Percentiles rank a stretch among this genome's conserved stretches.
phyloP scores from a whole-genome alignment of 2,797 vertebrate species.

The Chrosomus eos region DNA sequence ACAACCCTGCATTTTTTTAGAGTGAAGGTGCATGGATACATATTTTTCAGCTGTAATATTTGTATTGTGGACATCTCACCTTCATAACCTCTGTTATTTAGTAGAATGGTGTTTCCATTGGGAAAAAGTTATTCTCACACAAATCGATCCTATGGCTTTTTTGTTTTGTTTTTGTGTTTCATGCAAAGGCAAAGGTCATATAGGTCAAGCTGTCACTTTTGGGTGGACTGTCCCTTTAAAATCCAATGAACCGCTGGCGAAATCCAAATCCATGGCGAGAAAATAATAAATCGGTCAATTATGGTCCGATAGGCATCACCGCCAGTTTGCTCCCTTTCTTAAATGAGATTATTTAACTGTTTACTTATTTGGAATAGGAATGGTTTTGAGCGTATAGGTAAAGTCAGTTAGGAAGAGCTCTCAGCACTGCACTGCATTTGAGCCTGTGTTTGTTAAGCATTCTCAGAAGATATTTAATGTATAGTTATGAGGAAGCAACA shows the following conservation, averaged over 20 bases:
- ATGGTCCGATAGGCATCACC: constrained; percentile 59
- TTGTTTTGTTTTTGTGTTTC: not conserved
- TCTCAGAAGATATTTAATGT: not conserved
- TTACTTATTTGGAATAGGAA: constrained; percentile 60
- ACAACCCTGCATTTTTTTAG: too few species aligned
- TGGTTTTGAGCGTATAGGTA: constrained; percentile 53
- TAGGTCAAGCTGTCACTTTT: not conserved
- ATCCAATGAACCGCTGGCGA: constrained; percentile 32
- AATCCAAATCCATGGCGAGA: constrained; percentile 56
- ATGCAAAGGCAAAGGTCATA: not conserved
- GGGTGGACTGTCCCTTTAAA: constrained; percentile 45
- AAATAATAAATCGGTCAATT: constrained; percentile 66
- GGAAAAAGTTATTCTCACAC: not conserved
- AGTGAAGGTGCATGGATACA: too few species aligned
- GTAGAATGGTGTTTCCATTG: not conserved
- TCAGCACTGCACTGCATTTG: not conserved
- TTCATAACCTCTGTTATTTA: not conserved
- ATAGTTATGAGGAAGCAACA: not conserved
- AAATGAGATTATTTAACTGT: constrained; percentile 69
- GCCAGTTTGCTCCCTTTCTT: constrained; percentile 63
- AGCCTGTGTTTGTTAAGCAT: not conserved
- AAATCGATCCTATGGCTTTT: not conserved
- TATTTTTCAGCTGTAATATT: too few species aligned
- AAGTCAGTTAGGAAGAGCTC: not conserved
- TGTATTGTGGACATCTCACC: not conserved